Evolutionary conservation across 1,140 invertebrate species (phyloP).

Genomic region (Octopus bimaculoides): DNA sequence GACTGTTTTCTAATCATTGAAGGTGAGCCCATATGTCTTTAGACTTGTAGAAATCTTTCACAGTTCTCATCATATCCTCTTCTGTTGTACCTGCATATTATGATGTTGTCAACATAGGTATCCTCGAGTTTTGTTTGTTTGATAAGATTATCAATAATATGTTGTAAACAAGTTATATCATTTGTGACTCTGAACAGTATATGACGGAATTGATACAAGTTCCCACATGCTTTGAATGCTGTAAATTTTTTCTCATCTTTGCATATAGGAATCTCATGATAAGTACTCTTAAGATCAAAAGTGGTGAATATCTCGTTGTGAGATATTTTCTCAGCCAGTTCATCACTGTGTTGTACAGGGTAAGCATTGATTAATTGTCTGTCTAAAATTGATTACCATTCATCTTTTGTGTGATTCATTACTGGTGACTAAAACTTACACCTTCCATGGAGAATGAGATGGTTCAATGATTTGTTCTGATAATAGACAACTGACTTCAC

Average conservation of each 20-base stretch:
- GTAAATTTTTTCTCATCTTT: no score
- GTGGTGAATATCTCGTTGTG: not conserved
- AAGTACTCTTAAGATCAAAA: not conserved
- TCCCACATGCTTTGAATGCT: no score
- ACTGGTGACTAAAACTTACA: not conserved
- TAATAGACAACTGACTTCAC: not conserved
- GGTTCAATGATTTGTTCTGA: not conserved
- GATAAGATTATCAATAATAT: no score
- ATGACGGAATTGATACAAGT: no score
- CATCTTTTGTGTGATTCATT: not conserved
- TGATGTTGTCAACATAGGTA: no score
- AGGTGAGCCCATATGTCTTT: no score
- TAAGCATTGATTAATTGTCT: not conserved
- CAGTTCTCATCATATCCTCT: no score
- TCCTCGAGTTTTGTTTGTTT: no score
- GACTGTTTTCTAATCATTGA: no score
- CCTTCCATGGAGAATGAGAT: not conserved
- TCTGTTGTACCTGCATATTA: rapidly evolving
- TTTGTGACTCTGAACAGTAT: no score
- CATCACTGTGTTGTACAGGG: not conserved
- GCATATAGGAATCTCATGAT: not conserved
- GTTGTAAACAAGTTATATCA: no score
- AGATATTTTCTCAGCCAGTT: not conserved
- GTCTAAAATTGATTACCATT: not conserved
- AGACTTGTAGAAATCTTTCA: no score